Percentiles rank a stretch among this genome's conserved stretches.
Conservation (phyloP, 1,140 invertebrate species). For the Zaprionus gabonicus region DNA sequence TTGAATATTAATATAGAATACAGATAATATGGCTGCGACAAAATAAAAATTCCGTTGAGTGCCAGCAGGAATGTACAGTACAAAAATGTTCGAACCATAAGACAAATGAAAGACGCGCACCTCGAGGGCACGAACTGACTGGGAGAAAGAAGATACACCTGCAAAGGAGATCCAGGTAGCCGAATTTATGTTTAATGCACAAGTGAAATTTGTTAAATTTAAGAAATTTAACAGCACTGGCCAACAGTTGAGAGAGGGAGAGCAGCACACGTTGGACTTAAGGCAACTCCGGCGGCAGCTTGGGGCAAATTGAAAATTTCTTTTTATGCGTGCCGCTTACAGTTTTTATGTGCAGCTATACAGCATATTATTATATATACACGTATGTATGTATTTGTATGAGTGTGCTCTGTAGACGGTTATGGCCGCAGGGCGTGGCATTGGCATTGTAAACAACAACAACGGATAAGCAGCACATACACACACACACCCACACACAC, state of each 20-base stretch:
- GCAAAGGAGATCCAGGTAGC: neutral
- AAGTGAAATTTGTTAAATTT: conserved; percentile 57
- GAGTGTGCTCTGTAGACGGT: conserved; percentile 7
- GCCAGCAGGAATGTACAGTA: conserved; percentile 32
- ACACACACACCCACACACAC: conserved; percentile 50
- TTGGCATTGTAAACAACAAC: conserved; percentile 75
- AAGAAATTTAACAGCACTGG: conserved; percentile 61
- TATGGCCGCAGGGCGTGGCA: conserved; percentile 64
- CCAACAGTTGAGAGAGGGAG: conserved; percentile 41
- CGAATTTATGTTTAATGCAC: conserved; percentile 75
- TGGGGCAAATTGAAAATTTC: conserved; percentile 69
- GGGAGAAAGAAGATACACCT: neutral
- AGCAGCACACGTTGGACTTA: conserved; percentile 14
- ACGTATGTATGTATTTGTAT: conserved; percentile 8
- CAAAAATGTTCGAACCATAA: conserved; percentile 46
- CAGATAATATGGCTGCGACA: conserved; percentile 16
- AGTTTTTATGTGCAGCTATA: conserved; percentile 75
- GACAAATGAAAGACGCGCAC: conserved; percentile 29
- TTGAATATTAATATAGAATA: conserved; percentile 11
- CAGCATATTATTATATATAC: conserved; percentile 26
- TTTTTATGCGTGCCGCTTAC: conserved; percentile 72
- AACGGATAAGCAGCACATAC: conserved; percentile 74
- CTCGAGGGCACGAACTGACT: conserved; percentile 16
- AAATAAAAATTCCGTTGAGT: conserved; percentile 11
- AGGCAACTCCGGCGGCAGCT: conserved; percentile 44